Percentiles rank a stretch among this genome's conserved stretches.
Evolutionary conservation across 2,797 vertebrate genomes (phyloP).

Genomic region (Pristis pectinata): DNA sequence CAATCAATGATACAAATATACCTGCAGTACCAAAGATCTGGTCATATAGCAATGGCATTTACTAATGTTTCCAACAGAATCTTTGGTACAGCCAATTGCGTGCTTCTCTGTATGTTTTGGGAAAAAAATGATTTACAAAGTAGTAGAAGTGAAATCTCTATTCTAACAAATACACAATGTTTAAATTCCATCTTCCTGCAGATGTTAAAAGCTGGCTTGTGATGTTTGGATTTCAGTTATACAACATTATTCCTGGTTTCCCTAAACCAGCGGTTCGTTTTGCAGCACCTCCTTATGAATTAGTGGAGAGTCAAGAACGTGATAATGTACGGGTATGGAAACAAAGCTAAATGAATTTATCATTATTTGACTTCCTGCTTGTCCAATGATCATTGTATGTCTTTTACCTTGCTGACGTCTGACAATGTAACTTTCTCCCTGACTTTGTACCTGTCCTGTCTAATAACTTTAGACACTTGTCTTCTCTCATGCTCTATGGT

Average conservation of each 20-base stretch:
- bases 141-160: background rate
- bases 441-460: background rate
- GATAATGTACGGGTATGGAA: slow-evolving; percentile 87
- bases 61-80: background rate
- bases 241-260: slow-evolving; percentile 98
- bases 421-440: slow-evolving; percentile 40
- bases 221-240: slow-evolving; percentile 99
- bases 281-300: slow-evolving; percentile 87
- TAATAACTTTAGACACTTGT: background rate
- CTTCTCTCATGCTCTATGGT: background rate
- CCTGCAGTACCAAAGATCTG: background rate
- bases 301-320: slow-evolving; percentile 88
- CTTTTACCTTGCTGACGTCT: slow-evolving; percentile 43
- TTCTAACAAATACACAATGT: background rate
- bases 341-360: background rate
- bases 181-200: slow-evolving; percentile 47
- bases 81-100: background rate
- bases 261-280: slow-evolving; percentile 93
- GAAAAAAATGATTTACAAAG: background rate
- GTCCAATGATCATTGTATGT: slow-evolving; percentile 40
- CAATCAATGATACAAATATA: background rate
- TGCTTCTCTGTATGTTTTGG: background rate
- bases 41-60: background rate
- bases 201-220: slow-evolving; percentile 99
- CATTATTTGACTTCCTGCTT: background rate